These are phyloP conservation scores for Steinernema feltiae DNA, from an alignment of 1,140 invertebrate species.

Conservation along the genomic window DNA sequence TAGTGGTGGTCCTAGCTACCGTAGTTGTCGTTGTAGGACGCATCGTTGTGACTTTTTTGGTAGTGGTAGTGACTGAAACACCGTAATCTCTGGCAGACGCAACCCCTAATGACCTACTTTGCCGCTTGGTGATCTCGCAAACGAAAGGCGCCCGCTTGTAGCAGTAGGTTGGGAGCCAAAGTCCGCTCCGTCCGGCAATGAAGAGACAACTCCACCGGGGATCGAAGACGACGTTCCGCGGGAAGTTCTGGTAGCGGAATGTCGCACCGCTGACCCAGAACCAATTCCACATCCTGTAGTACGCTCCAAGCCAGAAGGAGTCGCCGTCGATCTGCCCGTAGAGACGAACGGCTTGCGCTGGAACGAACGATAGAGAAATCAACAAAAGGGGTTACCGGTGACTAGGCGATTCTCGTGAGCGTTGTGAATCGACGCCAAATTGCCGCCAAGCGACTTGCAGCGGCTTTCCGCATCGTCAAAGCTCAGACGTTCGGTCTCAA, in stretches of 20 bases:
- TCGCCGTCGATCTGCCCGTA: not conserved
- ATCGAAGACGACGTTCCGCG: not conserved
- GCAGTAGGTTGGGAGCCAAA: not conserved
- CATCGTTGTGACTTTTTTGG: no score
- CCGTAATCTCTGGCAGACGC: not conserved
- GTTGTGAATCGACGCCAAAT: not conserved
- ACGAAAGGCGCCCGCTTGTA: not conserved
- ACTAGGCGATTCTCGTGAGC: not conserved
- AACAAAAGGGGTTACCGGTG: not conserved
- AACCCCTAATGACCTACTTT: not conserved
- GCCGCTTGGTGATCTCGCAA: not conserved
- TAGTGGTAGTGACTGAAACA: not conserved
- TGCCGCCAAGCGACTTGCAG: not conserved
- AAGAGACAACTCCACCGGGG: not conserved
- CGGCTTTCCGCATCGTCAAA: not conserved
- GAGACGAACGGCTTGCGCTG: not conserved
- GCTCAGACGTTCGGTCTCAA: not conserved
- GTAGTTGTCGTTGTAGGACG: no score
- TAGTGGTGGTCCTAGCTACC: no score
- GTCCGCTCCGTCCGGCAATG: not conserved
- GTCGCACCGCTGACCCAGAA: not conserved
- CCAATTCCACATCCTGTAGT: not conserved
- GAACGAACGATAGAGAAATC: not conserved
- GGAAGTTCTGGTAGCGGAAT: not conserved
- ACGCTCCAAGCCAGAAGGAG: not conserved